Evolutionary conservation across 2,113 vertebrate genomes (phyloP).

Genomic region (Triplophysa rosa): DNA sequence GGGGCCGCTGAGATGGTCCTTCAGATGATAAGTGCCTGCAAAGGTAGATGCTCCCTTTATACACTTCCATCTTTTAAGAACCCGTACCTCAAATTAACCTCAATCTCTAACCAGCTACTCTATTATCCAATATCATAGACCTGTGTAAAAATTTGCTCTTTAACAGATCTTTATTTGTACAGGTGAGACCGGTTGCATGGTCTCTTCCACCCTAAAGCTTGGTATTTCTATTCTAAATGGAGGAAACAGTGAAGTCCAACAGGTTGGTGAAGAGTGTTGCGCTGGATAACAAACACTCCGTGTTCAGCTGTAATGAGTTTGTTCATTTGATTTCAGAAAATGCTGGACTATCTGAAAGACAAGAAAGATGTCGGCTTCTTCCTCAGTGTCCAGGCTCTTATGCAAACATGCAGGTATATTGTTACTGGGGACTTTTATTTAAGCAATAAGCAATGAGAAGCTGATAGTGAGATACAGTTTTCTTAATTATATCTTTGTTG

Average conservation of each 20-base stretch:
- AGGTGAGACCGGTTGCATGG: conserved; percentile 92
- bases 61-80: neutral
- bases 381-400: conserved; percentile 86
- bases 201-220: conserved; percentile 89
- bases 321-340: conserved; percentile 77
- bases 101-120: neutral
- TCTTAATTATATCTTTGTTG: too few relatives aligned
- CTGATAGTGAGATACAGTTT: too few relatives aligned
- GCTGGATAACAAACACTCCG: neutral
- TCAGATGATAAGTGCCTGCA: conserved; percentile 95
- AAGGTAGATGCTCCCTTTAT: conserved; percentile 71
- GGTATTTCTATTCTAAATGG: conserved; percentile 94
- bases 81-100: too few relatives aligned
- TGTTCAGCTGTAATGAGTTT: neutral
- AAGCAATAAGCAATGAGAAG: too few relatives aligned
- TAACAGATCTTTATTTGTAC: neutral
- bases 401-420: conserved; percentile 90
- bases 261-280: conserved; percentile 67
- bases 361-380: conserved; percentile 95
- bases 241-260: conserved; percentile 86
- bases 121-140: too few relatives aligned
- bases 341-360: conserved; percentile 93
- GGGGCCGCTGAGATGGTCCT: conserved; percentile 93
- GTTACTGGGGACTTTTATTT: neutral
- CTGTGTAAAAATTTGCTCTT: neutral